Evolutionary conservation across 37 sponge, comb jelly and placozoan genomes (phyloP).

Genomic region (Aphrocallistes beatrix): DNA sequence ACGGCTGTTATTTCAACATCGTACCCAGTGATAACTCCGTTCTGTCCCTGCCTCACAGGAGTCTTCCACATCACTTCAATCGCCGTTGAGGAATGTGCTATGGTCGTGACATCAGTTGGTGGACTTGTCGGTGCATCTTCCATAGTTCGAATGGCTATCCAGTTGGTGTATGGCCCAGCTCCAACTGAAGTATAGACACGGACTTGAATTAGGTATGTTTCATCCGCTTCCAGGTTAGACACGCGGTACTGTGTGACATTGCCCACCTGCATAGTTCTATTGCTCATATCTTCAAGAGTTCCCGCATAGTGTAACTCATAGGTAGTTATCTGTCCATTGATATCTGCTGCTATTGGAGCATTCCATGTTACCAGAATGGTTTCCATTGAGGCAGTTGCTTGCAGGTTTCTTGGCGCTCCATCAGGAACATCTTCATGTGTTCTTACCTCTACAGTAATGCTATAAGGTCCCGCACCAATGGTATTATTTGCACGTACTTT

Average conservation of each 20-base stretch:
- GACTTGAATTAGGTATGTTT: slow-evolving; percentile 1
- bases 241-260: background rate
- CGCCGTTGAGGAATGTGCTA: background rate
- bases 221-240: background rate
- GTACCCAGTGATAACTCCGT: background rate
- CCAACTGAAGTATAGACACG: slow-evolving; percentile 1
- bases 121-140: background rate
- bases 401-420: background rate
- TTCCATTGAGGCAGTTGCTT: background rate
- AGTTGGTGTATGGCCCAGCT: background rate
- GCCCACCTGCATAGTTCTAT: background rate
- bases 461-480: background rate
- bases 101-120: background rate
- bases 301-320: background rate
- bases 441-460: background rate
- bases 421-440: background rate
- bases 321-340: background rate
- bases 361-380: background rate
- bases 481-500: background rate
- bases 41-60: background rate
- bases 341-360: background rate
- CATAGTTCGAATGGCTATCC: slow-evolving; percentile 7
- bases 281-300: background rate
- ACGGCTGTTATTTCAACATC: background rate
- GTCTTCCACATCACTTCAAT: background rate